A percentile compares a stretch with the other conserved stretches of the same genome.
phyloP scores from a whole-genome alignment of 23 tunicate species.

The Styela plicata region DNA sequence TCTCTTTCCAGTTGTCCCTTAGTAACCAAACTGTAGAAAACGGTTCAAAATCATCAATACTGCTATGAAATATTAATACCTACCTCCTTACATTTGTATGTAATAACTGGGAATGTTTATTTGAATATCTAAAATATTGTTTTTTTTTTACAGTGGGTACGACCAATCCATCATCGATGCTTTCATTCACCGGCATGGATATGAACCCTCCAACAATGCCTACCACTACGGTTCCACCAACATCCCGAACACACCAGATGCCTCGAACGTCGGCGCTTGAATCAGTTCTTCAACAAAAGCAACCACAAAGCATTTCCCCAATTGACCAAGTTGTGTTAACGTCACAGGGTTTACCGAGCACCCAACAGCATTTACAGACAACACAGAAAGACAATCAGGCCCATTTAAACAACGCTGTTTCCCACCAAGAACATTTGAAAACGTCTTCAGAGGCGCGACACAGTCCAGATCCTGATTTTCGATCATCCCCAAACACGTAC shows the following conservation, averaged over 20 bases:
- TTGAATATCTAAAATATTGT: no score
- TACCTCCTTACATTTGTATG: no score
- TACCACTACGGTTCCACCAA: not conserved
- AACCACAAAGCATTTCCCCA: not conserved
- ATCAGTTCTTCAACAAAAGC: not conserved
- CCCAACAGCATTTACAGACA: not conserved
- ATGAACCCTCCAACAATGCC: not conserved
- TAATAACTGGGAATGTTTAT: no score
- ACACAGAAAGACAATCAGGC: not conserved
- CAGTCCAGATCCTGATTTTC: not conserved
- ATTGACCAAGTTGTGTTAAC: not conserved
- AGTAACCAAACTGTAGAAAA: no score
- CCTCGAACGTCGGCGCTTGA: slow-evolving; percentile 7
- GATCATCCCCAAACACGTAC: not conserved
- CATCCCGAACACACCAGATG: not conserved
- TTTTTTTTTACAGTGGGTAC: not conserved
- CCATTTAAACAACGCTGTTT: not conserved
- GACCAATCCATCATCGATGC: not conserved
- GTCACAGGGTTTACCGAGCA: not conserved
- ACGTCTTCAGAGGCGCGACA: not conserved
- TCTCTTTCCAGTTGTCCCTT: no score
- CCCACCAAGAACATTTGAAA: not conserved
- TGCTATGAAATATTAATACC: no score
- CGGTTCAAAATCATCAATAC: no score
- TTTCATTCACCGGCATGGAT: not conserved